phyloP scores from a whole-genome alignment of 2,113 vertebrate genomes.

The Ophiodon elongatus region DNA sequence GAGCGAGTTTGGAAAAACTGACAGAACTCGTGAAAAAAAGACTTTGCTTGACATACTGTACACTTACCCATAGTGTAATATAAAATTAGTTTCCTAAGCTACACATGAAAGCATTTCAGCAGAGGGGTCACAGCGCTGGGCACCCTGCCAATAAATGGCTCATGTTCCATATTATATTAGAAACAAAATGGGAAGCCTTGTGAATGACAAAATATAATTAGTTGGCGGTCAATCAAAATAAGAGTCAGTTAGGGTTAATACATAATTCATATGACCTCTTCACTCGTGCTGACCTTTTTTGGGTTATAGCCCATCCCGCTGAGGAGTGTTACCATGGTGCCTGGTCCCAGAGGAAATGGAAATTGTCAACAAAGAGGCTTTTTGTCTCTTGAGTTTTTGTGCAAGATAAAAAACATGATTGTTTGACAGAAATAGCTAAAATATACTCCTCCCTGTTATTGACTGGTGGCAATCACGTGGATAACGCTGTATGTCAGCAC shows the following conservation, averaged over 20 bases:
- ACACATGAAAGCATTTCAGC: conserved; percentile 50
- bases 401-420: conserved; percentile 56
- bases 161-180: conserved; percentile 53
- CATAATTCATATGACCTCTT: conserved; percentile 81
- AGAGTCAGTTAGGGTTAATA: conserved; percentile 57
- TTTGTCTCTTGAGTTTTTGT: conserved; percentile 54
- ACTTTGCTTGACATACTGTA: conserved; percentile 10
- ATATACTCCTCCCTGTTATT: conserved; percentile 8
- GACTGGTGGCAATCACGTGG: background rate
- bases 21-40: background rate
- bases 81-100: conserved; percentile 54
- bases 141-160: conserved; percentile 27
- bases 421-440: conserved; percentile 52
- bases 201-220: conserved; percentile 55
- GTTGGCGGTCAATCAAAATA: conserved; percentile 56
- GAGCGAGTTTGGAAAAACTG: background rate
- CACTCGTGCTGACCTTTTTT: conserved; percentile 51
- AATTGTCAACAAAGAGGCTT: conserved; percentile 73
- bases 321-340: conserved; percentile 60
- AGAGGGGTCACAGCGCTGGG: conserved; percentile 35
- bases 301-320: conserved; percentile 22
- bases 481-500: background rate
- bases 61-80: conserved; percentile 12
- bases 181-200: conserved; percentile 53
- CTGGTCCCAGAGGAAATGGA: conserved; percentile 66